phyloP scores from a whole-genome alignment of 2,888 invertebrate species.

The Cacoxenus indagator region DNA sequence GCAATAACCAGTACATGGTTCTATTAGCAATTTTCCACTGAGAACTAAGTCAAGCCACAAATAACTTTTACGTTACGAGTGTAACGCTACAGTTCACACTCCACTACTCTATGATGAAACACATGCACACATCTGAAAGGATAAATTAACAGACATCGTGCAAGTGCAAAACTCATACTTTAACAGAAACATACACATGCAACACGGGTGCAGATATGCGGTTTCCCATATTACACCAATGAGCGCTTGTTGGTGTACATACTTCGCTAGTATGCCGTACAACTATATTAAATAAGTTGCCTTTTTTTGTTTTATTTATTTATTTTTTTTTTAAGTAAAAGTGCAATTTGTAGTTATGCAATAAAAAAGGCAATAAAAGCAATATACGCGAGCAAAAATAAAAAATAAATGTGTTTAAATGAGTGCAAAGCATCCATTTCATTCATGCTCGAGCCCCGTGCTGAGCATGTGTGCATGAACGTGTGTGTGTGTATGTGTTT shows the following conservation, averaged over 20 bases:
- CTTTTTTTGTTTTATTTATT: background rate
- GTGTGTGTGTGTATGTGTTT: background rate
- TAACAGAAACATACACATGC: too few species aligned
- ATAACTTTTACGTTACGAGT: conserved; percentile 39
- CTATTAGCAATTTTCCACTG: conserved; percentile 40
- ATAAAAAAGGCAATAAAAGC: background rate
- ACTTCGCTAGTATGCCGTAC: too few species aligned
- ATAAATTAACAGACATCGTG: too few species aligned
- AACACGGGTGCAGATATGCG: too few species aligned
- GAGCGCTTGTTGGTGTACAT: too few species aligned
- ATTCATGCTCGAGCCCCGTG: too few species aligned
- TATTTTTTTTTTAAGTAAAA: too few species aligned
- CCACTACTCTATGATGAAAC: background rate
- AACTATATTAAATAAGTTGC: too few species aligned
- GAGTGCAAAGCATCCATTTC: too few species aligned
- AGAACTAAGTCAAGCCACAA: conserved; percentile 28
- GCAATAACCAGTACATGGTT: conserved; percentile 9
- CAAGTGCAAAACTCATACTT: too few species aligned
- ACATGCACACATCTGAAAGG: background rate
- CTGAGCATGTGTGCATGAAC: too few species aligned
- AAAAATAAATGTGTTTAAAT: conserved; percentile 5
- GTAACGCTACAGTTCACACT: background rate
- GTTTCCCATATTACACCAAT: conserved; percentile 10
- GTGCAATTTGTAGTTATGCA: background rate
- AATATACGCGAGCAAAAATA: conserved; percentile 9